phyloP scores from a whole-genome alignment of 1,140 invertebrate species.

The Geopemphigus sp. region DNA sequence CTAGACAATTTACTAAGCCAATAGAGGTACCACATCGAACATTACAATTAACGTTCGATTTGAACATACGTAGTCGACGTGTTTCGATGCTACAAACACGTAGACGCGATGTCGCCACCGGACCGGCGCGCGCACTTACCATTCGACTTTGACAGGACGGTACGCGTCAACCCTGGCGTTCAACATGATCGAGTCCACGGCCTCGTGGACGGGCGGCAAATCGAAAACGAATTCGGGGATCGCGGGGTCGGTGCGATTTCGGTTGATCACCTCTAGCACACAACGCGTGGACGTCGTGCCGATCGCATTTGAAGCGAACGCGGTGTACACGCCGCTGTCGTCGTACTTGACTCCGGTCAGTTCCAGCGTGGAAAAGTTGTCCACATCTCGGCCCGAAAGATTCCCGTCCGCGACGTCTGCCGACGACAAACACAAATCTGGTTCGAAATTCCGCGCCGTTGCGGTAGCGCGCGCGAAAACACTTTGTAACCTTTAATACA shows the following conservation, averaged over 20 bases:
- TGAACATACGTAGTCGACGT: too few relatives aligned
- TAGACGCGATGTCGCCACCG: too few relatives aligned
- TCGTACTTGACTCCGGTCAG: slow-evolving; percentile 65
- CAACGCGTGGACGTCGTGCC: slow-evolving; percentile 74
- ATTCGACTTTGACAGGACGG: slow-evolving; percentile 19
- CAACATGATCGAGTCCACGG: not conserved
- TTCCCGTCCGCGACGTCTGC: too few relatives aligned
- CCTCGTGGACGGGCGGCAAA: not conserved
- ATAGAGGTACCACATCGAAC: too few relatives aligned
- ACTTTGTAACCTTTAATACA: too few relatives aligned
- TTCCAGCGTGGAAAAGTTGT: slow-evolving; percentile 80
- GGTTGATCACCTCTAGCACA: slow-evolving; percentile 59
- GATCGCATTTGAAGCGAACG: slow-evolving; percentile 80
- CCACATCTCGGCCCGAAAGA: slow-evolving; percentile 50
- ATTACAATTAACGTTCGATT: too few relatives aligned
- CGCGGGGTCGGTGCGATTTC: not conserved
- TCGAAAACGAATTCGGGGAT: not conserved
- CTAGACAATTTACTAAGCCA: too few relatives aligned
- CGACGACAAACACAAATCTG: too few relatives aligned
- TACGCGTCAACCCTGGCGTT: not conserved
- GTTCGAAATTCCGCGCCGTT: too few relatives aligned
- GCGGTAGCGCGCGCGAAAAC: too few relatives aligned
- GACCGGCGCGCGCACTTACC: too few relatives aligned
- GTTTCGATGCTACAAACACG: too few relatives aligned
- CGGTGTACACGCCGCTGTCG: slow-evolving; percentile 85